Percentiles rank a stretch among this genome's conserved stretches.
Conservation (phyloP, 2,797 vertebrate genomes). For the Sardinella longiceps region DNA sequence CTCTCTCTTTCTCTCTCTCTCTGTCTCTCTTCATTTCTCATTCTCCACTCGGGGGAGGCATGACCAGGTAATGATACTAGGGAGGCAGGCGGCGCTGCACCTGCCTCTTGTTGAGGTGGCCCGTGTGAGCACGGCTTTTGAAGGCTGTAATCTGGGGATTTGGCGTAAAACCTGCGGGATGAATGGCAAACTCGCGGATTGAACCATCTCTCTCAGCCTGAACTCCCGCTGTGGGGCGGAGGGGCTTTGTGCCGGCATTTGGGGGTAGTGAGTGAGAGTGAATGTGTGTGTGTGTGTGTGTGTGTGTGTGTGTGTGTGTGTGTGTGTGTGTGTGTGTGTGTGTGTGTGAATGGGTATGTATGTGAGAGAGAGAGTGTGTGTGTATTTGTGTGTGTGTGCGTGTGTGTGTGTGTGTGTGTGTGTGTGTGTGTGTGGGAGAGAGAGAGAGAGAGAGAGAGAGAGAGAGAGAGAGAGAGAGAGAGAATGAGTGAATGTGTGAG, state of each 20-base stretch:
- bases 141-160: constrained; percentile 76
- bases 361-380: too few species aligned
- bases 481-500: neutral
- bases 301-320: constrained; percentile 13
- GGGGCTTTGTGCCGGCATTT: neutral
- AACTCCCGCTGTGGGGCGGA: neutral
- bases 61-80: constrained; percentile 60
- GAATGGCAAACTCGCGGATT: constrained; percentile 47
- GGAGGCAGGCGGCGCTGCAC: constrained; percentile 66
- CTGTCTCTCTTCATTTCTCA: constrained; percentile 25
- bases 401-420: neutral
- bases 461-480: too few species aligned
- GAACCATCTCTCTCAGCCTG: constrained; percentile 30
- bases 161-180: constrained; percentile 54
- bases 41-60: neutral
- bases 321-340: neutral
- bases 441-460: neutral
- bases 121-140: constrained; percentile 60
- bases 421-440: neutral
- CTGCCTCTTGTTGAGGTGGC: constrained; percentile 65
- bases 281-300: neutral
- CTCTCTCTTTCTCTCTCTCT: neutral
- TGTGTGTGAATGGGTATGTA: too few species aligned
- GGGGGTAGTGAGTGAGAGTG: too few species aligned
- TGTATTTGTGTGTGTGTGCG: neutral